Conservation (phyloP, 2,113 vertebrate species). For the Antigone vipio region DNA sequence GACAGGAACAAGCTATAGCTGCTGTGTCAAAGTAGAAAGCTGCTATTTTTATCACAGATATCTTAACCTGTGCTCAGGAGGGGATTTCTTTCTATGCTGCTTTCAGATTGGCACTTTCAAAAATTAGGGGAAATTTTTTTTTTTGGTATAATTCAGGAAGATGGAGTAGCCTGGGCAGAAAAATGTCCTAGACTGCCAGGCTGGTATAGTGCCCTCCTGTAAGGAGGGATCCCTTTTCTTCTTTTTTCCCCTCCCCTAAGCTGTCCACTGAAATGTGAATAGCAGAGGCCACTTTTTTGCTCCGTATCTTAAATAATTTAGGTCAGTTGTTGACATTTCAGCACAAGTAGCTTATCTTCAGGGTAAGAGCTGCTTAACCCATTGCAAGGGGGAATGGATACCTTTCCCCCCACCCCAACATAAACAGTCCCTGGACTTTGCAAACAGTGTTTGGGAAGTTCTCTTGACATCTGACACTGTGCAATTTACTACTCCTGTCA, state of each 20-base stretch:
- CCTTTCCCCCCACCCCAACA: background rate
- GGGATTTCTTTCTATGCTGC: background rate
- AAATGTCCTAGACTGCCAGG: background rate
- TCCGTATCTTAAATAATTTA: conserved; percentile 33
- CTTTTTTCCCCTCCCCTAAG: background rate
- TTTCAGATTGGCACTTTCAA: background rate
- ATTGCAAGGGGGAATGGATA: background rate
- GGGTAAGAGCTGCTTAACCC: conserved; percentile 53
- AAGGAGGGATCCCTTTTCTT: background rate
- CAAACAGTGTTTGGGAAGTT: conserved; percentile 30
- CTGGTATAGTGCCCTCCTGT: background rate
- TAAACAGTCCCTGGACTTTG: conserved; percentile 34
- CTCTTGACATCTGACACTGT: conserved; percentile 50
- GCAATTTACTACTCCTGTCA: conserved; percentile 23
- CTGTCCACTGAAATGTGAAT: background rate
- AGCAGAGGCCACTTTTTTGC: conserved; percentile 1
- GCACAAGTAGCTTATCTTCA: conserved; percentile 59
- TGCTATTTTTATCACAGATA: conserved; percentile 28
- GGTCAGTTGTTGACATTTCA: conserved; percentile 40
- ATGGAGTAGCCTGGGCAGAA: background rate
- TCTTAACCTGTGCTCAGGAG: background rate
- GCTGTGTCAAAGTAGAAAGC: background rate
- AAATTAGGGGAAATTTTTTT: background rate
- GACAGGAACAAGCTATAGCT: conserved; percentile 11
- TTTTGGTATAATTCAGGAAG: background rate